Evolutionary conservation across 2,113 vertebrate genomes (phyloP), one percentile per base, ranked within the genome.

Genomic region (Mohoua ochrocephala): DNA sequence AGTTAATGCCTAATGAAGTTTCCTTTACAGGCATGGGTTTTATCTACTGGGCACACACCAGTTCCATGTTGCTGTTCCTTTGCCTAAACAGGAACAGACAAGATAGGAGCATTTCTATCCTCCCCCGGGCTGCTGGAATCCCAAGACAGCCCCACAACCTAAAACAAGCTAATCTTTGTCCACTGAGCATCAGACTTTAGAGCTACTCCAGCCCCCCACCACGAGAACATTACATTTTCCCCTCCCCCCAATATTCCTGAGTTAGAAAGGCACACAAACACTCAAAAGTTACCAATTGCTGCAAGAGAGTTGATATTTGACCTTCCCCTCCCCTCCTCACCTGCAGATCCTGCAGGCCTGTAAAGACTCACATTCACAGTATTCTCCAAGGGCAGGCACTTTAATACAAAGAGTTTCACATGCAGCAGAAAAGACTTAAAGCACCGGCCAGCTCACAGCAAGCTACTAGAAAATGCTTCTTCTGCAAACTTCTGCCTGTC

Each of bases 111-210:
- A 39, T 31, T 92, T 39, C 59, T 79, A 12, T 53, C 70, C 81
- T 94, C 84, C 65, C 21, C 26, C 1, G 2, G 11, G 21, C 86
- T 79, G 56, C 68, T 75, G 52, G 59, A 86, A 49, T 93, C 39
- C 47, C 28, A 86, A 61, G 13, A 22, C 27, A 81, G 31, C 14
- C 27, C 41, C 71, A 21, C 30, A n/a, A 84, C 42, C 50, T 19
- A 6, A 86, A 87, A 87, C 64, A 75, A 76, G 53, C n/a, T 81
- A 95, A 91, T 93, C 78, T 89, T 94, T 93, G 74, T 30, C 57
- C 53, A 41, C 0, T 64, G 26, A 69, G 42, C 45, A 64, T 45
- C 27, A 59, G 30, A 76, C 35, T 41, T 80, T 59, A 80, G 75
- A 94, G 28, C 26, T 56, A 50, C 31, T 70, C 37, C 49, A 75